A percentile compares a stretch with the other conserved stretches of the same genome.
These are phyloP conservation scores for Bombyx mandarina DNA, from an alignment of 1,140 invertebrate species.

Conservation along the genomic window DNA sequence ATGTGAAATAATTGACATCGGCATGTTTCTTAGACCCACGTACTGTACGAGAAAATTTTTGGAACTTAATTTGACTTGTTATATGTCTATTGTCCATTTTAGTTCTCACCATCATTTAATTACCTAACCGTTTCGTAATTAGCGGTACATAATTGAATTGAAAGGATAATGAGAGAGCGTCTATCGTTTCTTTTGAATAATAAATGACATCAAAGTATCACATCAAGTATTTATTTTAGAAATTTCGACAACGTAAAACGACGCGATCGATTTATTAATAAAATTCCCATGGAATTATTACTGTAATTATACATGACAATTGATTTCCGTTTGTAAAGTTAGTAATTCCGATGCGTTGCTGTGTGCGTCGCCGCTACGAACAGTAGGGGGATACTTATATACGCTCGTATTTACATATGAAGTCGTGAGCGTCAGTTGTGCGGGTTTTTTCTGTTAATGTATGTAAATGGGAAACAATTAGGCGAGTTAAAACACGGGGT, in stretches of 20 bases:
- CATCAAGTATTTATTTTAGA: conserved; percentile 24
- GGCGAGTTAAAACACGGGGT: conserved; percentile 68
- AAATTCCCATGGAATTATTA: conserved; percentile 22
- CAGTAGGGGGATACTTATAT: conserved; percentile 30
- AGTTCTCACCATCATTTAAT: conserved; percentile 61
- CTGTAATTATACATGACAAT: conserved; percentile 42
- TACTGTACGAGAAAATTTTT: conserved; percentile 6
- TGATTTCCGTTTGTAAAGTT: conserved; percentile 55
- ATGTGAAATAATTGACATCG: too few relatives aligned
- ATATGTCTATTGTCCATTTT: conserved; percentile 52
- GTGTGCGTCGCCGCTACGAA: conserved; percentile 33
- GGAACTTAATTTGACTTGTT: conserved; percentile 28
- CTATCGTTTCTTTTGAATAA: conserved; percentile 40
- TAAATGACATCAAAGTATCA: conserved; percentile 35
- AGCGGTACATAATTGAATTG: conserved; percentile 47
- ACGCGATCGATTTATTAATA: conserved; percentile 9
- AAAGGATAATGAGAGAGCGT: conserved; percentile 47
- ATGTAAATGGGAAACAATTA: conserved; percentile 71
- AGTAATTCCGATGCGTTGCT: conserved; percentile 36
- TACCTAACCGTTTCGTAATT: conserved; percentile 55
- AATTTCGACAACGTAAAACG: conserved; percentile 21
- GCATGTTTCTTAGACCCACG: too few relatives aligned
- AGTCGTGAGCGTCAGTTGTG: conserved; percentile 52
- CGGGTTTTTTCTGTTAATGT: conserved; percentile 61
- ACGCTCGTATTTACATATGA: conserved; percentile 55